Conservation (phyloP, 2,113 vertebrate species). For the Cynopterus brachyotis region DNA sequence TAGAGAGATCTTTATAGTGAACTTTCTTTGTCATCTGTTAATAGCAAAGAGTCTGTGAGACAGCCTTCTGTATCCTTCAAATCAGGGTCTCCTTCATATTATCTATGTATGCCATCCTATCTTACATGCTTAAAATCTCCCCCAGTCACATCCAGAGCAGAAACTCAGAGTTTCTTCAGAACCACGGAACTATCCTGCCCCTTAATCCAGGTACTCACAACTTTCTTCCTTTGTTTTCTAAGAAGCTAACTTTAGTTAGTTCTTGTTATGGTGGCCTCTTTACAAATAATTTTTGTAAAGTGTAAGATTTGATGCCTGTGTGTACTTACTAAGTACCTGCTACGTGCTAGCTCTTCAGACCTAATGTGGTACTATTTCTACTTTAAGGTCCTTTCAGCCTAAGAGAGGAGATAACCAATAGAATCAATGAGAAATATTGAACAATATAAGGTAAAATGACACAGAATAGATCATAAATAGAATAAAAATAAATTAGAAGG, state of each 20-base stretch:
- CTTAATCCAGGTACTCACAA: background rate
- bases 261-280: background rate
- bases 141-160: background rate
- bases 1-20: background rate
- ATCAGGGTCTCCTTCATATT: background rate
- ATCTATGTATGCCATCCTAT: background rate
- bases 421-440: background rate
- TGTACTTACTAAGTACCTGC: background rate
- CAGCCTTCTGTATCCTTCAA: background rate
- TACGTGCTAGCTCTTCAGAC: background rate
- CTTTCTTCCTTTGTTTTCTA: background rate
- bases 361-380: background rate
- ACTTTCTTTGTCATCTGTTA: background rate
- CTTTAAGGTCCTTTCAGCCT: background rate
- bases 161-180: background rate
- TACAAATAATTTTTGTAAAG: background rate
- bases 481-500: background rate
- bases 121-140: background rate
- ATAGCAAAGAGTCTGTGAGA: background rate
- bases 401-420: background rate
- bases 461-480: background rate
- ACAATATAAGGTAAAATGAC: background rate
- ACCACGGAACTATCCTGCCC: background rate
- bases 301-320: background rate
- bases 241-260: background rate